A percentile compares a stretch with the other conserved stretches of the same genome.
These are phyloP conservation scores for Sphinx pinastri DNA, from an alignment of 2,888 invertebrate genomes.

Conservation along the genomic window DNA sequence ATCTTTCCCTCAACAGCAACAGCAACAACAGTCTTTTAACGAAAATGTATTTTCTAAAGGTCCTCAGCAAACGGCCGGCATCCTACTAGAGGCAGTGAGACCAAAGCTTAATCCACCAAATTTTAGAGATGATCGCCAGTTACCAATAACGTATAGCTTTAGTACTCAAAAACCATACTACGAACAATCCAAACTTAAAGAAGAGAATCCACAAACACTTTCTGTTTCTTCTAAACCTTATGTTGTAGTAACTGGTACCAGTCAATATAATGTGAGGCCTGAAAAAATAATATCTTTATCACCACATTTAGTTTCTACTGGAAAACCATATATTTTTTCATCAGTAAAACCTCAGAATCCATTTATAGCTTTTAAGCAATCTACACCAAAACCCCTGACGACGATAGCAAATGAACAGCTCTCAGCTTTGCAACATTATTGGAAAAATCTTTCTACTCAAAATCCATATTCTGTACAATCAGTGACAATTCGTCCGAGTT, in stretches of 20 bases:
- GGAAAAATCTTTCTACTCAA: slow-evolving; percentile 63
- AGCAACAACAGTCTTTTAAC: slow-evolving; percentile 45
- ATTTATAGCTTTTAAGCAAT: slow-evolving; percentile 49
- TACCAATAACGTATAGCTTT: slow-evolving; percentile 74
- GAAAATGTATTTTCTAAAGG: slow-evolving; percentile 41
- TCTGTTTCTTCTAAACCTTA: slow-evolving; percentile 64
- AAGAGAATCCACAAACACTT: slow-evolving; percentile 50
- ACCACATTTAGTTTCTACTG: slow-evolving; percentile 51
- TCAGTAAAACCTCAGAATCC: slow-evolving; percentile 47
- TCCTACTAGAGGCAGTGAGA: slow-evolving; percentile 52
- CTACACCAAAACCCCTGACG: slow-evolving; percentile 66
- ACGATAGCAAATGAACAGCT: slow-evolving; percentile 69
- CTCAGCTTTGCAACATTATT: slow-evolving; percentile 66
- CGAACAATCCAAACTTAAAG: slow-evolving; percentile 44
- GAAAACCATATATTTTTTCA: slow-evolving; percentile 59
- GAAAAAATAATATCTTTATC: slow-evolving; percentile 55
- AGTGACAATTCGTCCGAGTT: slow-evolving; percentile 54
- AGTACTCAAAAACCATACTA: slow-evolving; percentile 46
- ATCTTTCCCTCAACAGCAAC: slow-evolving; percentile 35
- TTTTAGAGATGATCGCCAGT: slow-evolving; percentile 74
- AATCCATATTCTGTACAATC: slow-evolving; percentile 51
- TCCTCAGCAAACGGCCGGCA: slow-evolving; percentile 50
- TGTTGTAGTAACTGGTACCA: slow-evolving; percentile 56
- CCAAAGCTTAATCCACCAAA: slow-evolving; percentile 74
- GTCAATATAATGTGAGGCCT: slow-evolving; percentile 52